Evolutionary conservation across 2,888 invertebrate species (phyloP).

Genomic region (Argynnis bischoffii): DNA sequence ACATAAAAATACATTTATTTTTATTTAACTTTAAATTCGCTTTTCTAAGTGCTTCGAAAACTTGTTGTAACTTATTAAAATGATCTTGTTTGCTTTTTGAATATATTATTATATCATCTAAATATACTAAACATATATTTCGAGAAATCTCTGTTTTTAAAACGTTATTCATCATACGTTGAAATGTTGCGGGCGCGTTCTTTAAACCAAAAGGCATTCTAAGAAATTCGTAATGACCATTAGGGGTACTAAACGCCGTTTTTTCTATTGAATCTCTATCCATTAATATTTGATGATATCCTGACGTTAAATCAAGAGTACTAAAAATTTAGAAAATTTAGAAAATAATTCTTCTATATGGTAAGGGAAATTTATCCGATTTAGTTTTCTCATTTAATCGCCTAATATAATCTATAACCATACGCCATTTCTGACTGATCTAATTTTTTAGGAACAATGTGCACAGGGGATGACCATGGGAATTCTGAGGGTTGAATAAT

Average conservation of each 20-base stretch:
- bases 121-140: neutral
- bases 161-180: slow-evolving; percentile 50
- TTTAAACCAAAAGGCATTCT: slow-evolving; percentile 52
- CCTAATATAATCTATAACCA: slow-evolving; percentile 35
- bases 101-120: slow-evolving; percentile 36
- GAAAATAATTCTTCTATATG: slow-evolving; percentile 34
- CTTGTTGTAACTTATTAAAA: too few species aligned
- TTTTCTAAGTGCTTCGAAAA: too few species aligned
- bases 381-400: slow-evolving; percentile 41
- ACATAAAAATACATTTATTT: too few species aligned
- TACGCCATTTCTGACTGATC: slow-evolving; percentile 35
- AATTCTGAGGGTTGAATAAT: slow-evolving; percentile 38
- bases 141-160: slow-evolving; percentile 26
- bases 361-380: slow-evolving; percentile 35
- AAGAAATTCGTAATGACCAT: slow-evolving; percentile 50
- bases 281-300: slow-evolving; percentile 37
- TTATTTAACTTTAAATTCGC: too few species aligned
- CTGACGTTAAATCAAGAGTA: slow-evolving; percentile 33
- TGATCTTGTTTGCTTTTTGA: too few species aligned
- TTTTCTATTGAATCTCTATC: slow-evolving; percentile 43
- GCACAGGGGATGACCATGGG: slow-evolving; percentile 40
- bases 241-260: slow-evolving; percentile 48
- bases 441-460: slow-evolving; percentile 37
- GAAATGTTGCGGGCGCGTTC: slow-evolving; percentile 50
- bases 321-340: slow-evolving; percentile 29